Evolutionary conservation across 2,113 vertebrate genomes (phyloP), one percentile per base, ranked within the genome.

Genomic region (Xenotilapia flavipinnis): DNA sequence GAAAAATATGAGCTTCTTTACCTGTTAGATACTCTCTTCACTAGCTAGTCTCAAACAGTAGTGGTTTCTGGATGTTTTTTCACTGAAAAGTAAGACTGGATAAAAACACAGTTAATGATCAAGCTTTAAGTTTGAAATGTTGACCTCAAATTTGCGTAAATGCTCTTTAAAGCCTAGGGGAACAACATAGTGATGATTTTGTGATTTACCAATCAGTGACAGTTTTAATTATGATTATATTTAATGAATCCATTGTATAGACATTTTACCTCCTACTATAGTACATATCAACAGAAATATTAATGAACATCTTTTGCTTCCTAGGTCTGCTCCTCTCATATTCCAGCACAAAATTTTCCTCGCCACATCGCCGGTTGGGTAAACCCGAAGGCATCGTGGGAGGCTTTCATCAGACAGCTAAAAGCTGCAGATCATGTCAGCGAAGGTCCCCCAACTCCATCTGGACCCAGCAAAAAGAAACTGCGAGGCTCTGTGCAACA

Each of bases 341-440:
- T 81, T 14, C 26, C 58, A 11, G 23, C 91, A 14, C 91, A 87
- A 4, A 83, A 23, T 0, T 40, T 85, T 28, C 98, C 98, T 0
- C 87, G 51, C 9, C 98, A 99, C 0, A 86, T 98, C 21, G 91
- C 94, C 0, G 96, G 96, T 21, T 97, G 96, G 96, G 95, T 99
- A 2, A 96, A 97, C 90, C 96, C 98, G 0, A 86, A 80, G 1
- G 94, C 94, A 51, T 95, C 96, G 1, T 98, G 97, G 97, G 87
- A 96, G 5, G 89, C 94, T 7, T 97, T 98, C 47, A 85, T 98
- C 7, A 17, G 94, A 38, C 97, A 97, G 36, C 90, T 98, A 81
- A 58, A 79, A 79, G 1, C 47, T 9, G 1, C 58, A 10, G 56
- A 84, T 7, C 49, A 79, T 82, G 33, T 70, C 40, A 28, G 15